A percentile compares a stretch with the other conserved stretches of the same genome.
Evolutionary conservation across 2,797 vertebrate species (phyloP).

Genomic region (Pristis pectinata): DNA sequence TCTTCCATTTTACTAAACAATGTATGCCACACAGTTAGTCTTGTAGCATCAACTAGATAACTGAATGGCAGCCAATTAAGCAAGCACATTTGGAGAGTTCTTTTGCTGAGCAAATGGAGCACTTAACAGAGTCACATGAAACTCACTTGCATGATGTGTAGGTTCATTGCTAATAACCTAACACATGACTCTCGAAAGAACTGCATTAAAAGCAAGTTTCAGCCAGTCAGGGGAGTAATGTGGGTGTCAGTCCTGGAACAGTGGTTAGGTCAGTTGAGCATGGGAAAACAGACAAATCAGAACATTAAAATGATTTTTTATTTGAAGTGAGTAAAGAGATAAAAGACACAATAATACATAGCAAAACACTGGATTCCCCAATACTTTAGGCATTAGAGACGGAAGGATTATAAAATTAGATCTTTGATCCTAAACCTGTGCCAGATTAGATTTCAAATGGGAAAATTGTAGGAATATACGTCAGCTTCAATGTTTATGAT

Average conservation of each 20-base stretch:
- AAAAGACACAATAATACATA: not conserved
- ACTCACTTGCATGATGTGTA: not conserved
- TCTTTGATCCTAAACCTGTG: not conserved
- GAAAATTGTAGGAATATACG: not conserved
- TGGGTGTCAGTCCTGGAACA: not conserved
- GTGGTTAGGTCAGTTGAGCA: not conserved
- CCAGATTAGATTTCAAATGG: not conserved
- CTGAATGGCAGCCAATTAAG: not conserved
- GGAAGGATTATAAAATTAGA: not conserved
- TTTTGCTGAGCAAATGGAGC: not conserved
- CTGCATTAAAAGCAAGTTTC: not conserved
- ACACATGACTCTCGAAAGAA: not conserved
- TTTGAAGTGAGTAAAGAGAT: not conserved
- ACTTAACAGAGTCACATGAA: not conserved
- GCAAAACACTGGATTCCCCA: not conserved
- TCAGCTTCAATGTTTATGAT: not conserved
- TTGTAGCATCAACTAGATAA: not conserved
- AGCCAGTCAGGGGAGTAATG: not conserved
- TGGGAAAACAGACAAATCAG: not conserved
- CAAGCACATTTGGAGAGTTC: not conserved
- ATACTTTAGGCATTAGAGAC: too few relatives aligned
- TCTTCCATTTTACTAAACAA: not conserved
- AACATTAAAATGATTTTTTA: not conserved
- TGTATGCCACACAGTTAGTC: not conserved
- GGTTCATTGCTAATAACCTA: not conserved